phyloP scores from a whole-genome alignment of 1,140 invertebrate species.

The Drosophila neocordata region DNA sequence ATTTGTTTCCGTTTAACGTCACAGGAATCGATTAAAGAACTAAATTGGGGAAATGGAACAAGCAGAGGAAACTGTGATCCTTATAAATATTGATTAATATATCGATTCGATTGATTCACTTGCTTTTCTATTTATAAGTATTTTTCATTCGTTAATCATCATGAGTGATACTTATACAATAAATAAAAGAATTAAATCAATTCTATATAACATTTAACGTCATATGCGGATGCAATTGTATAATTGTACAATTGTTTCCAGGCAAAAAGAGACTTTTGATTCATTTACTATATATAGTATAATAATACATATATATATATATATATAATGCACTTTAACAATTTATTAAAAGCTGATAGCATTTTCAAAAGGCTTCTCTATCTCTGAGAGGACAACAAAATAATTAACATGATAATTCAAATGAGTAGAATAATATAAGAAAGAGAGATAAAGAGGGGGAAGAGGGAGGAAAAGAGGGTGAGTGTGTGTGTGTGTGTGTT shows the following conservation, averaged over 20 bases:
- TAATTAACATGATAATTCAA: conserved; percentile 37
- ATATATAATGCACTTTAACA: conserved; percentile 34
- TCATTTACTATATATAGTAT: conserved; percentile 28
- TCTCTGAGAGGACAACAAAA: conserved; percentile 23
- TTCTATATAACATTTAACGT: conserved; percentile 20
- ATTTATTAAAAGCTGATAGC: conserved; percentile 32
- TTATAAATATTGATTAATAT: no score
- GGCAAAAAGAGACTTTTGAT: conserved; percentile 11
- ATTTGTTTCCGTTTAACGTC: no score
- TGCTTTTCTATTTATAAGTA: not conserved
- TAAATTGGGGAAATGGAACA: no score
- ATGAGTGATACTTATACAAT: not conserved
- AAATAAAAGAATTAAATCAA: conserved; percentile 17
- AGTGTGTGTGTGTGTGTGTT: not conserved
- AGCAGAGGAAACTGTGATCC: no score
- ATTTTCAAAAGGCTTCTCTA: conserved; percentile 52
- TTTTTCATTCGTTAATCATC: not conserved
- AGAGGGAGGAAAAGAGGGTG: not conserved
- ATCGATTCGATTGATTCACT: not conserved
- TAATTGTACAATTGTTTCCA: conserved; percentile 11
- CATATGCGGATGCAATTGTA: conserved; percentile 26
- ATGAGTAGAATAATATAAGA: not conserved
- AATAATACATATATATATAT: conserved; percentile 25
- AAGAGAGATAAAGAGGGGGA: conserved; percentile 11
- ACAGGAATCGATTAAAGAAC: no score